A percentile compares a stretch with the other conserved stretches of the same genome.
These are phyloP conservation scores for Chroicocephalus ridibundus DNA, from an alignment of 2,113 vertebrate species.

Conservation along the genomic window DNA sequence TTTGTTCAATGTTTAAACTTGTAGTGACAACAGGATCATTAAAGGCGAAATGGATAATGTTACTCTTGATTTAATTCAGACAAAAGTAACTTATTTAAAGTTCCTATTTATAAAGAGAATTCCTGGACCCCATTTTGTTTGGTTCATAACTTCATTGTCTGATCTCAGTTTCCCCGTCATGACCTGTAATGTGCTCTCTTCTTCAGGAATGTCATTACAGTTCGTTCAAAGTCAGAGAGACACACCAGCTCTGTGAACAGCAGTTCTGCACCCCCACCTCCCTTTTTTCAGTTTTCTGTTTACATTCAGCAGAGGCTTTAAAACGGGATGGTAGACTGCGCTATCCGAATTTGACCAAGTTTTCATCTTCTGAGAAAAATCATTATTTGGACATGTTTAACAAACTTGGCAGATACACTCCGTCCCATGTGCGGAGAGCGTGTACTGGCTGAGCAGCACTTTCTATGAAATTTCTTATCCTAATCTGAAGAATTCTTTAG, in stretches of 20 bases:
- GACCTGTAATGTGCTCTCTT: background rate
- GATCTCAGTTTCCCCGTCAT: background rate
- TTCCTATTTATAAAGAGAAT: background rate
- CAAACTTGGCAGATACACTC: background rate
- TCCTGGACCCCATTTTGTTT: background rate
- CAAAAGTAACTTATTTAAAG: background rate
- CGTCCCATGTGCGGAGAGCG: background rate
- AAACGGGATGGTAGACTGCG: background rate
- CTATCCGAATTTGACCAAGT: background rate
- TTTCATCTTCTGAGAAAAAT: background rate
- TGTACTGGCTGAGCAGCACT: background rate
- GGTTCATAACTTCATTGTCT: background rate
- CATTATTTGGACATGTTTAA: background rate
- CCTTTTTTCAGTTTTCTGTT: background rate
- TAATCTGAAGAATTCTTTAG: background rate
- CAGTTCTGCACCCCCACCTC: no score
- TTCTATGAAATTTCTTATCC: background rate
- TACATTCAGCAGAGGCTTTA: background rate
- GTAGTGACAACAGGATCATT: background rate
- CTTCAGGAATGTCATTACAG: background rate
- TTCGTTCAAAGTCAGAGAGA: background rate
- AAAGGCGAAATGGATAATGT: background rate
- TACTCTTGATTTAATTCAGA: background rate
- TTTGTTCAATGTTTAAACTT: background rate
- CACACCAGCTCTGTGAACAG: background rate